Evolutionary conservation across 2,113 vertebrate species (phyloP).

Genomic region (Pterocles burchelli): DNA sequence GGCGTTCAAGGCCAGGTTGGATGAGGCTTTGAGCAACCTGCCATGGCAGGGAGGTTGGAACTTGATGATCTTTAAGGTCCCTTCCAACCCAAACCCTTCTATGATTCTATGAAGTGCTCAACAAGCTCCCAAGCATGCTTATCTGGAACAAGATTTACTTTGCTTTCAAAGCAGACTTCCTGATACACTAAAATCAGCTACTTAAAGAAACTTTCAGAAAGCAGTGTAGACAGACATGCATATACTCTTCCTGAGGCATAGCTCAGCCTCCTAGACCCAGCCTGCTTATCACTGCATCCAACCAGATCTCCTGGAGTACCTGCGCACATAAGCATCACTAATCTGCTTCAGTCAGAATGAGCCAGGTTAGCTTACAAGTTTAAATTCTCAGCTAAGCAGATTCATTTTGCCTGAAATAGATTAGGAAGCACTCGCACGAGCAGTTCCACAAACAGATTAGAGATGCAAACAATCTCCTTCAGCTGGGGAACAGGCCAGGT

Average conservation of each 20-base stretch:
- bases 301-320: not conserved
- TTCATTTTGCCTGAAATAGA: constrained; percentile 15
- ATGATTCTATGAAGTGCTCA: not conserved
- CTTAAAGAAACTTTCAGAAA: not conserved
- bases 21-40: no score
- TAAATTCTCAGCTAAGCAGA: constrained; percentile 44
- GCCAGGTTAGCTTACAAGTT: constrained; percentile 41
- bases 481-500: not conserved
- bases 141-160: not conserved
- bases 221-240: not conserved
- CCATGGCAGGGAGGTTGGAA: no score
- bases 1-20: no score
- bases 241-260: not conserved
- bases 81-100: no score
- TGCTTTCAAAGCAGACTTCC: not conserved
- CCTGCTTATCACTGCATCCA: not conserved
- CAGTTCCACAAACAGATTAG: not conserved
- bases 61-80: no score
- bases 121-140: not conserved
- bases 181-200: not conserved
- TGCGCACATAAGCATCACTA: not conserved
- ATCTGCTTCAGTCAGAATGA: not conserved
- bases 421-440: not conserved
- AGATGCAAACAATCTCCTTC: not conserved
- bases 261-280: not conserved